phyloP scores from a whole-genome alignment of 2,797 vertebrate genomes.

The Cyprinella venusta region DNA sequence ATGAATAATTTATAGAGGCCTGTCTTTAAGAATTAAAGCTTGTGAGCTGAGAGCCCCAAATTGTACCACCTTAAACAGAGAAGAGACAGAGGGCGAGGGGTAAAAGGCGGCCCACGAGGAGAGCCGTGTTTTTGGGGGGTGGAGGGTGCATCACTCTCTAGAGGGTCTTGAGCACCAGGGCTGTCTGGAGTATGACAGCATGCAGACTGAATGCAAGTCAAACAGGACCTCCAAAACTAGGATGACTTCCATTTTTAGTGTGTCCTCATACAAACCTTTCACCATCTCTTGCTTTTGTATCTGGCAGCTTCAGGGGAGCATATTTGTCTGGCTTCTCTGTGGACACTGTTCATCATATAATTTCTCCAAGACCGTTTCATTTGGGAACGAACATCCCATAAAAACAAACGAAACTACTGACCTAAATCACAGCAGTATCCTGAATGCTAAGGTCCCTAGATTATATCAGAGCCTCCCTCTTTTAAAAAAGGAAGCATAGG shows the following conservation, averaged over 20 bases:
- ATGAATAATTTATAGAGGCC: conserved; percentile 80
- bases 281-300: conserved; percentile 7
- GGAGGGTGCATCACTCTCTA: conserved; percentile 9
- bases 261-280: conserved; percentile 40
- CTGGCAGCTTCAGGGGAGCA: conserved; percentile 14
- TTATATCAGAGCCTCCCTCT: conserved; percentile 42
- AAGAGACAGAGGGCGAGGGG: conserved; percentile 40
- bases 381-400: conserved; percentile 29
- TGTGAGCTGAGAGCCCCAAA: conserved; percentile 77
- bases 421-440: conserved; percentile 42
- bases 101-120: conserved; percentile 9
- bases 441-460: conserved; percentile 35
- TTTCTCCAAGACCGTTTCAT: conserved; percentile 11
- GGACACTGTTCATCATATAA: conserved; percentile 36
- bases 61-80: conserved; percentile 64
- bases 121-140: neutral
- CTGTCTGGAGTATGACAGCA: conserved; percentile 38
- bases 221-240: conserved; percentile 42
- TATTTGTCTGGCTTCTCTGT: conserved; percentile 28
- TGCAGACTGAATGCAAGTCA: conserved; percentile 22
- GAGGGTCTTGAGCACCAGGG: conserved; percentile 31
- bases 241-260: conserved; percentile 54
- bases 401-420: conserved; percentile 37
- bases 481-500: conserved; percentile 2
- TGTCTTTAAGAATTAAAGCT: conserved; percentile 81